Conservation (phyloP, 2,888 invertebrate species). For the Amorpha juglandis region DNA sequence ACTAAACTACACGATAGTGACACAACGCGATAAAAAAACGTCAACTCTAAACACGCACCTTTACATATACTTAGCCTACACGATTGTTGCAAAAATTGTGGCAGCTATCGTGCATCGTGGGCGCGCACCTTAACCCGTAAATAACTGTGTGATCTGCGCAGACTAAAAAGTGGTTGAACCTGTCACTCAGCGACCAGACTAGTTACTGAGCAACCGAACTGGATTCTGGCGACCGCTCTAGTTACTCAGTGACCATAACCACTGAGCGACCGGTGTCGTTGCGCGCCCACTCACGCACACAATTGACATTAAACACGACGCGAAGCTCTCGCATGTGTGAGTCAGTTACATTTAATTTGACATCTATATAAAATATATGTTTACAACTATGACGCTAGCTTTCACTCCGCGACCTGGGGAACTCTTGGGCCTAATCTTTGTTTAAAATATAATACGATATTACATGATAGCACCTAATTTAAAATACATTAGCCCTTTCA, state of each 20-base stretch:
- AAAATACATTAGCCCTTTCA: not conserved
- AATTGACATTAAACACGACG: constrained; percentile 81
- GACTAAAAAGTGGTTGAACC: no score
- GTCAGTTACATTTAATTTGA: constrained; percentile 70
- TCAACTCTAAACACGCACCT: constrained; percentile 58
- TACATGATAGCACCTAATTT: constrained; percentile 6
- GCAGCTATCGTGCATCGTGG: constrained; percentile 62
- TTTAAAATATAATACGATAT: not conserved
- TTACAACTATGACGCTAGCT: constrained; percentile 38
- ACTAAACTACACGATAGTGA: constrained; percentile 34
- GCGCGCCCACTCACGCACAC: constrained; percentile 13
- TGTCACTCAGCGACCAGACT: no score
- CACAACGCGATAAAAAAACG: constrained; percentile 62
- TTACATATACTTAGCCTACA: constrained; percentile 53
- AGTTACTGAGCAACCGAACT: no score
- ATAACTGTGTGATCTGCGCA: not conserved
- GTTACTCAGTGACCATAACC: constrained; percentile 45
- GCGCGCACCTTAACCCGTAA: not conserved
- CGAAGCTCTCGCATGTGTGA: constrained; percentile 74
- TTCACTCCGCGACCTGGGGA: not conserved
- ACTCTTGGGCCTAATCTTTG: not conserved
- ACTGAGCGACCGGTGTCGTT: not conserved
- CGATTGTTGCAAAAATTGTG: constrained; percentile 75
- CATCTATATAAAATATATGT: constrained; percentile 80
- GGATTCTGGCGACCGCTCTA: constrained; percentile 39